A percentile compares a stretch with the other conserved stretches of the same genome.
Conservation (phyloP, 1,140 invertebrate species). For the Zophobas atratus region DNA sequence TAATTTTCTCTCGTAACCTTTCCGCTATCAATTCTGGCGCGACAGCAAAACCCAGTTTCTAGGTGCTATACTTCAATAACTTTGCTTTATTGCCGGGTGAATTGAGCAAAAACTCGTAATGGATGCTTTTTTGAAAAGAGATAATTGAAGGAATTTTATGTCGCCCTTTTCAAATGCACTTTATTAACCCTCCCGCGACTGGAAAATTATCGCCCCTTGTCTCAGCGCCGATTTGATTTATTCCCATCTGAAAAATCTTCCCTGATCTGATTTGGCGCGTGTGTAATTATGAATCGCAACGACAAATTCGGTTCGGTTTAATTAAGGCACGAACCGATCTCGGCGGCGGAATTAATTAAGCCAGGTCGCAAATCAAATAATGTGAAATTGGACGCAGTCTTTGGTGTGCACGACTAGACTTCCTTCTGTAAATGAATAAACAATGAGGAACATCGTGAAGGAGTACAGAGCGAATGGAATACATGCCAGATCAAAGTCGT, state of each 20-base stretch:
- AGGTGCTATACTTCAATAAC: slow-evolving; percentile 61
- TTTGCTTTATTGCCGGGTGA: slow-evolving; percentile 56
- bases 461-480: slow-evolving; percentile 13
- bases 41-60: slow-evolving; percentile 56
- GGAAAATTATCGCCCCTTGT: slow-evolving; percentile 44
- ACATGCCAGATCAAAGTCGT: slow-evolving; percentile 27
- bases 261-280: background rate
- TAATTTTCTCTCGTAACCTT: slow-evolving; percentile 67
- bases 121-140: slow-evolving; percentile 52
- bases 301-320: slow-evolving; percentile 41
- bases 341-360: slow-evolving; percentile 31
- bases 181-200: slow-evolving; percentile 38
- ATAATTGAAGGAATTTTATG: slow-evolving; percentile 55
- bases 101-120: slow-evolving; percentile 57
- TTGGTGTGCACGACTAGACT: slow-evolving; percentile 19
- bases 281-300: slow-evolving; percentile 21
- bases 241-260: background rate
- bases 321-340: slow-evolving; percentile 40
- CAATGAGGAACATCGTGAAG: slow-evolving; percentile 31
- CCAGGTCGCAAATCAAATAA: slow-evolving; percentile 42
- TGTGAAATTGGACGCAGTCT: slow-evolving; percentile 39
- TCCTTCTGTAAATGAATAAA: slow-evolving; percentile 42
- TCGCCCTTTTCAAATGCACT: slow-evolving; percentile 44
- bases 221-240: slow-evolving; percentile 28
- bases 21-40: slow-evolving; percentile 64